Conservation (phyloP, 2,113 vertebrate species). For the Aythya baeri region DNA sequence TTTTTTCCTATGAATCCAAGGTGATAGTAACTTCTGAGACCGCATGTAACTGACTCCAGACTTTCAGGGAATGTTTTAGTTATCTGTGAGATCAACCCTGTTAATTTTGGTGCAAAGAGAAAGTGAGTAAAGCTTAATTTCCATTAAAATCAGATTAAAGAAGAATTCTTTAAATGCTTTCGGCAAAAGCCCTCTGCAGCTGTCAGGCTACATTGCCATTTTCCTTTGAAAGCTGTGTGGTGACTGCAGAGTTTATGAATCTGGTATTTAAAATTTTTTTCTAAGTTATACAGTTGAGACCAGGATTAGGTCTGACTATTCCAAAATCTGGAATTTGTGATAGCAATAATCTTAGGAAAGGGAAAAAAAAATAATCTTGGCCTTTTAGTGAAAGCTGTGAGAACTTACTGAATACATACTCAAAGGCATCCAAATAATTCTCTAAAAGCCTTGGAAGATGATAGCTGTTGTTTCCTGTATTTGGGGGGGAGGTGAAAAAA, state of each 20-base stretch:
- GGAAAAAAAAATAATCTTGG: background rate
- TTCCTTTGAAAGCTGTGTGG: background rate
- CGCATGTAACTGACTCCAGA: background rate
- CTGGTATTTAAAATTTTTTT: background rate
- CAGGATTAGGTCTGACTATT: background rate
- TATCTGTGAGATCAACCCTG: background rate
- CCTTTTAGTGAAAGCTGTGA: background rate
- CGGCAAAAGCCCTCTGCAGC: background rate
- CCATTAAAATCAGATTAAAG: slow-evolving; percentile 27
- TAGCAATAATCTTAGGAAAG: background rate
- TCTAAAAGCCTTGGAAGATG: background rate
- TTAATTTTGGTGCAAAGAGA: background rate
- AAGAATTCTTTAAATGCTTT: background rate
- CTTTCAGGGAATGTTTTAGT: background rate
- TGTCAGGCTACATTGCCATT: background rate
- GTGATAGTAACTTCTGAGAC: background rate
- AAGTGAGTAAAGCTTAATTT: slow-evolving; percentile 9
- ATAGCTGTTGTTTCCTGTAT: background rate
- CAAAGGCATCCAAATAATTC: background rate
- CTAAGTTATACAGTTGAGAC: background rate
- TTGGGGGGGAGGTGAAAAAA: background rate
- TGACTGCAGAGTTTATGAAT: background rate
- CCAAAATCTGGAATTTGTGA: background rate
- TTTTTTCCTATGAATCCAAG: background rate
- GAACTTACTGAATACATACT: background rate